Conservation (phyloP, 2,888 invertebrate species). For the Leucophenga montana region DNA sequence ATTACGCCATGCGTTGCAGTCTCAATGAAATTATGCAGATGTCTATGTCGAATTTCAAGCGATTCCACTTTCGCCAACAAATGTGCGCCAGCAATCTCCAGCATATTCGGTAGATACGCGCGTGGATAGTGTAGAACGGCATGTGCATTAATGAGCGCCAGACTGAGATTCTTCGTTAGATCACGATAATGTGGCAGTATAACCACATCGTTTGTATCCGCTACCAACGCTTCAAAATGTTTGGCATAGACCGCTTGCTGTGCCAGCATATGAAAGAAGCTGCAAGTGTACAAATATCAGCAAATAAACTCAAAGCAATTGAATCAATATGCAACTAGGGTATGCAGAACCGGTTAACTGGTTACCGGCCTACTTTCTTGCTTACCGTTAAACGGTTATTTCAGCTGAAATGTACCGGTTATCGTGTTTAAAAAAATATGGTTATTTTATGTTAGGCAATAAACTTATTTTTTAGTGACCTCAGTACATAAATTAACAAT, state of each 20-base stretch:
- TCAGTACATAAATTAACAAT: no score
- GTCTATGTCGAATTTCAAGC: conserved; percentile 34
- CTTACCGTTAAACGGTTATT: no score
- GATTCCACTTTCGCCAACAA: conserved; percentile 38
- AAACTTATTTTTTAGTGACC: no score
- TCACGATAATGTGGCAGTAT: conserved; percentile 69
- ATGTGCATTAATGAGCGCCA: conserved; percentile 72
- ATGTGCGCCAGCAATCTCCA: conserved; percentile 70
- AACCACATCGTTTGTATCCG: conserved; percentile 38
- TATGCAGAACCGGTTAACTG: no score
- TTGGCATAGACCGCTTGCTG: conserved; percentile 70
- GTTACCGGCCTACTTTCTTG: no score
- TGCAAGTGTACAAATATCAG: conserved; percentile 39
- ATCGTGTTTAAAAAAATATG: no score
- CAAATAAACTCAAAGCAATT: neutral
- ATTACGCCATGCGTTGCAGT: conserved; percentile 71
- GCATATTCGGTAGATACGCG: conserved; percentile 70
- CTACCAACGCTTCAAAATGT: conserved; percentile 65
- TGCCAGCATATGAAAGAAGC: conserved; percentile 71
- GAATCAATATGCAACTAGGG: neutral
- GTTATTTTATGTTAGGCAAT: no score
- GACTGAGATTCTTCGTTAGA: conserved; percentile 68
- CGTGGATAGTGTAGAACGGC: conserved; percentile 69
- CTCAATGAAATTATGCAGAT: conserved; percentile 68
- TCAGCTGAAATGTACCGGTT: no score